Evolutionary conservation across 1,140 invertebrate species (phyloP).

Genomic region (Thalassaphorura encarpata): DNA sequence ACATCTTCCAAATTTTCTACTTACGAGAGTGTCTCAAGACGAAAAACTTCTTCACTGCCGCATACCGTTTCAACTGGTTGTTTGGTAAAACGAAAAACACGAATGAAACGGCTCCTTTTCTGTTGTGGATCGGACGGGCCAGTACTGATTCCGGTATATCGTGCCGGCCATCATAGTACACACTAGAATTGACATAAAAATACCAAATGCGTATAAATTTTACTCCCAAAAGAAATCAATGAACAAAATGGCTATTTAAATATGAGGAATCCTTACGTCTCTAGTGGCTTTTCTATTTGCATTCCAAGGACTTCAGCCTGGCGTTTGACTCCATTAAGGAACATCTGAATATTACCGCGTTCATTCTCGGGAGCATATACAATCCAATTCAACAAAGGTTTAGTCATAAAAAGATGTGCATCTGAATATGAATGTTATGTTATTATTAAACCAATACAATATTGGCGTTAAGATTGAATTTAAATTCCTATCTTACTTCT

Average conservation of each 20-base stretch:
- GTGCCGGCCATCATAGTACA: too few species aligned
- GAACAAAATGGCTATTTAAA: neutral
- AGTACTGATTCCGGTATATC: too few species aligned
- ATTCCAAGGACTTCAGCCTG: neutral
- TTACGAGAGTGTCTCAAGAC: constrained; percentile 49
- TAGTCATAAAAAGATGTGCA: too few species aligned
- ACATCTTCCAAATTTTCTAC: neutral
- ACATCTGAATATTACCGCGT: neutral
- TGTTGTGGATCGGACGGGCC: too few species aligned
- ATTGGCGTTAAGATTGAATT: too few species aligned
- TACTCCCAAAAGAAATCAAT: too few species aligned
- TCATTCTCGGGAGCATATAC: neutral
- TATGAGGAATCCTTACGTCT: neutral
- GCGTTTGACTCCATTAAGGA: neutral
- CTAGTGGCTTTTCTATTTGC: neutral
- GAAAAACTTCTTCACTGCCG: constrained; percentile 73
- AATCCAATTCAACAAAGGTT: neutral
- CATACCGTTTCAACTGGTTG: constrained; percentile 60
- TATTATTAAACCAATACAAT: too few species aligned
- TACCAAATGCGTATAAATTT: too few species aligned
- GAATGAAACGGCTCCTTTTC: constrained; percentile 5
- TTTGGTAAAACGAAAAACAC: constrained; percentile 48
- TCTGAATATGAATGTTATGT: too few species aligned
- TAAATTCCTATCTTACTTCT: constrained; percentile 10
- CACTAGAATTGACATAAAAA: too few species aligned